Evolutionary conservation across 2,888 invertebrate genomes (phyloP), one percentile per base, ranked within the genome.

Genomic region (Carpatolechia fugitivella): DNA sequence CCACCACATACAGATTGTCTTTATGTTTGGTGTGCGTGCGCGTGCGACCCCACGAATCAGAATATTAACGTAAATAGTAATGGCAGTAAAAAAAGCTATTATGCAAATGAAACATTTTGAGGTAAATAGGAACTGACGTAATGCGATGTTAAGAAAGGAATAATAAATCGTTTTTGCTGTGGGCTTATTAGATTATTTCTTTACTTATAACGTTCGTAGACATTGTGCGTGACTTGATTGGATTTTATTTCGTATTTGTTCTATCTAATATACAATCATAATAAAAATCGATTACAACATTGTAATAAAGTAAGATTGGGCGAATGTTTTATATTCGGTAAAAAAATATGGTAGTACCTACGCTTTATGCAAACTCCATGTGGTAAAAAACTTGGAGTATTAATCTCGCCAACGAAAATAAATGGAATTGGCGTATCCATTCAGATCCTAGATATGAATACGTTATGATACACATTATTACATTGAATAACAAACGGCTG

Each of bases 31-130:
- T 80, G 88, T 90, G 90, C 88, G 90, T 89, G 90, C 85, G 84
- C 80, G 82, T 87, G 85, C 78, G 72, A 77, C 76, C 74, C 76
- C 71, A 78, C 85, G 80, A 88, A 87, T 88, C 85, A 83, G 81
- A 88, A 89, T 87, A 88, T 89, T 89, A 86, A 87, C 81, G 78
- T 84, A 87, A 89, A 85, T 87, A 87, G 83, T 85, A 82, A 85
- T 82, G 82, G 79, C 81, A 73, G 86, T 78, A 86, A 88, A 85
- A 85, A 90, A 88, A 85, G 87, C 87, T 83, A 88, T 90, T 90
- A 90, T 90, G 90, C 87, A 88, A 90, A 90, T 90, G 82, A 86
- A 89, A 85, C 84, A 84, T 86, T 87, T 88, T 83, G 84, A 83
- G 83, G 86, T 86, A 90, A 88, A 90, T 89, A 85, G 78, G 79